Conservation (phyloP, 2,888 invertebrate genomes). For the Drosophila putrida region DNA sequence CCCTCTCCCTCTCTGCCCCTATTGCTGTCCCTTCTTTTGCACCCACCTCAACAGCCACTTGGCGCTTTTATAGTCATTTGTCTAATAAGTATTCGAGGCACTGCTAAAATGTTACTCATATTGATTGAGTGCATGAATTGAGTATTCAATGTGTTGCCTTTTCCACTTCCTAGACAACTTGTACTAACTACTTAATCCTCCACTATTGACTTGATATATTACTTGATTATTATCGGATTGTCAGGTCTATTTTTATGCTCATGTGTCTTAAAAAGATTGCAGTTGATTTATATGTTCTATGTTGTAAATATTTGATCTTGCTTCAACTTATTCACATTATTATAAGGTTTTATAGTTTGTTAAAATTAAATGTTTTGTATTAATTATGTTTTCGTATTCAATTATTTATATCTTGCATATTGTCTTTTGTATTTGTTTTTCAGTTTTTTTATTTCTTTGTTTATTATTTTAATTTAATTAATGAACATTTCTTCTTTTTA, state of each 20-base stretch:
- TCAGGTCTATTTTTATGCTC: background rate
- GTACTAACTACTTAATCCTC: constrained; percentile 7
- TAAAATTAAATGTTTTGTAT: background rate
- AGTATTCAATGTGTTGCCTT: constrained; percentile 10
- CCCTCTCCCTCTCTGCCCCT: background rate
- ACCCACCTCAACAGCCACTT: constrained; percentile 46
- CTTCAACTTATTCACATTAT: background rate
- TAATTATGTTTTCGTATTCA: no score
- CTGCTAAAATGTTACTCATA: constrained; percentile 25
- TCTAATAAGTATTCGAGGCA: constrained; percentile 25
- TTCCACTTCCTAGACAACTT: background rate
- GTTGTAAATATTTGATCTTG: background rate
- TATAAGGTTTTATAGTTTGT: background rate
- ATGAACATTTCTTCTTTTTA: background rate
- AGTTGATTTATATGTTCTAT: background rate
- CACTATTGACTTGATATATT: constrained; percentile 16
- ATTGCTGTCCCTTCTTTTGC: no score
- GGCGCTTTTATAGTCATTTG: constrained; percentile 47
- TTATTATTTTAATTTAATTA: background rate
- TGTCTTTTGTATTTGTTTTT: no score
- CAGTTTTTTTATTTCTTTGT: background rate
- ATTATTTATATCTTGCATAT: no score
- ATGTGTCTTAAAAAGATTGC: background rate
- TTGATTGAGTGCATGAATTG: constrained; percentile 26
- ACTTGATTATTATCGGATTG: constrained; percentile 8